Evolutionary conservation across 2,797 vertebrate species (phyloP), one percentile per base, ranked within the genome.

Genomic region (Streptopelia turtur): DNA sequence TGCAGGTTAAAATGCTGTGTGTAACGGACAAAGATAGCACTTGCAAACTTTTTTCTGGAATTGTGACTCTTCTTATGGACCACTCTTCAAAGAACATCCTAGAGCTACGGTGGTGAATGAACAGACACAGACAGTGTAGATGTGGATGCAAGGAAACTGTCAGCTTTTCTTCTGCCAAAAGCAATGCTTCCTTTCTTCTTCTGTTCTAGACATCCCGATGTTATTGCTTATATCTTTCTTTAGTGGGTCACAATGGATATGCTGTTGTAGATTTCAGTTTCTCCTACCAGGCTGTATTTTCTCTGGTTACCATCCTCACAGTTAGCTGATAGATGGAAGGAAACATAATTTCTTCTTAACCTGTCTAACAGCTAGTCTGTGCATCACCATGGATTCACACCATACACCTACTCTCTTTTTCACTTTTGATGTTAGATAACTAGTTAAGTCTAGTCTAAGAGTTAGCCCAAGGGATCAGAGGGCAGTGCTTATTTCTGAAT

Each of bases 401-500:
- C 53, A 83, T 13, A 81, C 84, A 90, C 95, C 92, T 75, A 87
- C 92, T 83, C 68, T 11, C 60, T 83, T 89, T 80, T 90, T 80
- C 82, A 55, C 75, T 90, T 92, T n/a, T 49, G 85, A 13, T 94
- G 61, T 93, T 92, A 87, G 82, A 61, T 92, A 95, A 89, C 45
- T 31, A 55, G 33, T 65, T 81, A 83, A 91, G 41, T 75, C 82
- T 87, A 57, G 89, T 52, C 65, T 61, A 68, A 86, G 41, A 45
- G 20, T 61, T 78, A 81, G 65, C 61, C 43, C 37, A 35, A 68
- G 71, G 45, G 16, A 75, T 45, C 53, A 55, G 68, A 74, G 75
- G 94, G 43, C 21, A 52, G 53, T 37, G 65, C 50, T 71, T 68
- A 59, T 83, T 94, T 78, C 87, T 76, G 69, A 83, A 83, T 7